A percentile compares a stretch with the other conserved stretches of the same genome.
Conservation (phyloP, 1,140 invertebrate genomes). For the Hycleus cichorii region DNA sequence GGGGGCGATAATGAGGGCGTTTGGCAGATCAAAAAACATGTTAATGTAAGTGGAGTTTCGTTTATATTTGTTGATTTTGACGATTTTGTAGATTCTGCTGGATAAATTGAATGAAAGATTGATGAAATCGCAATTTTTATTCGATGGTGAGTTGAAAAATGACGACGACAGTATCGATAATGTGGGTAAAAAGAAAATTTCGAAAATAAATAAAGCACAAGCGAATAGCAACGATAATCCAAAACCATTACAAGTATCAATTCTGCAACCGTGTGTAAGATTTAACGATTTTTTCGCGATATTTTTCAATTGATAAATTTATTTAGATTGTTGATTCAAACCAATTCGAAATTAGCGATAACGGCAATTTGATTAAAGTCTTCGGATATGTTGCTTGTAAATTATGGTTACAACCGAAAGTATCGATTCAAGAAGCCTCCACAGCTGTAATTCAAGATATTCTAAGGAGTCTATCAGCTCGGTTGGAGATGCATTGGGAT, state of each 20-base stretch:
- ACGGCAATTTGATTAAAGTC: constrained; percentile 47
- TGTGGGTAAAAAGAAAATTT: constrained; percentile 49
- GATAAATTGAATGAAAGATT: constrained; percentile 49
- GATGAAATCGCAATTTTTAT: constrained; percentile 51
- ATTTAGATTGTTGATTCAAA: constrained; percentile 3
- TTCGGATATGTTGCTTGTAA: constrained; percentile 59
- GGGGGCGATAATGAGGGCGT: constrained; percentile 17
- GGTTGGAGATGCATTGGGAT: constrained; percentile 80
- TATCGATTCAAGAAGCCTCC: constrained; percentile 57
- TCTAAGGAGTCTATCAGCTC: constrained; percentile 63
- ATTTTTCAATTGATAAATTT: neutral
- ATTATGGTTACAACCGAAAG: constrained; percentile 64
- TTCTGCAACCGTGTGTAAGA: constrained; percentile 64
- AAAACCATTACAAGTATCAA: constrained; percentile 44
- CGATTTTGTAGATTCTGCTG: constrained; percentile 49
- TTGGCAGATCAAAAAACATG: constrained; percentile 32
- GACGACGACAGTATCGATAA: constrained; percentile 48
- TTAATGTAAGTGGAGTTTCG: constrained; percentile 28
- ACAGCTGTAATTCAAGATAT: constrained; percentile 68
- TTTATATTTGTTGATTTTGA: constrained; percentile 1
- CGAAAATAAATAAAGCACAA: constrained; percentile 36
- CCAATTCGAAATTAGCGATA: constrained; percentile 15
- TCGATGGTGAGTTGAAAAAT: constrained; percentile 54
- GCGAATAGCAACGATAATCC: constrained; percentile 26
- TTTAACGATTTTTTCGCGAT: neutral